Conservation (phyloP, 2,888 invertebrate genomes). For the Nomada ferruginata region DNA sequence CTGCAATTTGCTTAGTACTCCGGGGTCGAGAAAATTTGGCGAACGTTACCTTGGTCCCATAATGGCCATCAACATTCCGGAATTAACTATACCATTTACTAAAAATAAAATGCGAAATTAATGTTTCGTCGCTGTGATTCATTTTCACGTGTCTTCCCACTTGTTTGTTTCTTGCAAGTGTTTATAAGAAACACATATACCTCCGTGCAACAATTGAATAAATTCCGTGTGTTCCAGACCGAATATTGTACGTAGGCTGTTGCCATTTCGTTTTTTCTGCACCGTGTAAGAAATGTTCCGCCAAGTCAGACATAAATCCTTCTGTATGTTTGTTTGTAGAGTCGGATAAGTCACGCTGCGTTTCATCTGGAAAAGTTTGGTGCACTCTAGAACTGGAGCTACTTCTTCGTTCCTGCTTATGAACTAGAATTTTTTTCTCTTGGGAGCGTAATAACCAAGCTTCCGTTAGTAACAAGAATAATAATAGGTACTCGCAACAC, state of each 20-base stretch:
- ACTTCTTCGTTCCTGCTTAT: background rate
- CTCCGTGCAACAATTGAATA: conserved; percentile 86
- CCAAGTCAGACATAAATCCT: conserved; percentile 75
- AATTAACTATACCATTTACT: conserved; percentile 89
- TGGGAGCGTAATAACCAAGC: too few species aligned
- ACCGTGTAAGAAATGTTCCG: conserved; percentile 75
- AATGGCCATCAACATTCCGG: conserved; percentile 90
- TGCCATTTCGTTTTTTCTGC: conserved; percentile 65
- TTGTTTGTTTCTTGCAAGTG: background rate
- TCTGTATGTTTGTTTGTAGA: conserved; percentile 17
- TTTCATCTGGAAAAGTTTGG: conserved; percentile 34
- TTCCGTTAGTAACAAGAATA: too few species aligned
- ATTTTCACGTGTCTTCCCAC: too few species aligned
- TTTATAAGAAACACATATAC: conserved; percentile 75
- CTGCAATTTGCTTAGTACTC: conserved; percentile 5
- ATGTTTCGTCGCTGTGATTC: background rate
- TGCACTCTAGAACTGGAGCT: background rate
- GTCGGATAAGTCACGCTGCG: background rate
- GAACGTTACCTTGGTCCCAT: conserved; percentile 88
- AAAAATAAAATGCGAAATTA: conserved; percentile 78
- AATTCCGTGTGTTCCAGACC: conserved; percentile 85
- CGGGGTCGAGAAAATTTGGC: background rate
- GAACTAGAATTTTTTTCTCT: too few species aligned
- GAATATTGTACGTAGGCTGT: conserved; percentile 83
- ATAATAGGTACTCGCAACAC: too few species aligned